Conservation (phyloP, 64 coral and sea anemone species). For the Montipora efflorescens region DNA sequence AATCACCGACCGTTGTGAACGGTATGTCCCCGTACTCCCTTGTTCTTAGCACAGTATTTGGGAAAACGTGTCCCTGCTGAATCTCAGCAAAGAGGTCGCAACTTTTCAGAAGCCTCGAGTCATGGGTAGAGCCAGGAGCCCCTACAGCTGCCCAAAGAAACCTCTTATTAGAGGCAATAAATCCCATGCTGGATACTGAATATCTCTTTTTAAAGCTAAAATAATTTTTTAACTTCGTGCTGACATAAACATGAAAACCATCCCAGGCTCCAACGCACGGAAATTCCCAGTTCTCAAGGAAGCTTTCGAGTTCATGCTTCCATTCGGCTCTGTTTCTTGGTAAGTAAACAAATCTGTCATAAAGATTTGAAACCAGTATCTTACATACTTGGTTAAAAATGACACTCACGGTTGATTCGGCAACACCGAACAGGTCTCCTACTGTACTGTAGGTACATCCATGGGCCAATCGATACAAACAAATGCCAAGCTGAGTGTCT, state of each 20-base stretch:
- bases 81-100: conserved; percentile 1
- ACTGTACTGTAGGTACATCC: conserved; percentile 42
- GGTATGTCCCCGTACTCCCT: conserved; percentile 40
- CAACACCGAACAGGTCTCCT: conserved; percentile 67
- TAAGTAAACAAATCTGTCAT: conserved; percentile 50
- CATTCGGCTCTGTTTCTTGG: conserved; percentile 46
- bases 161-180: conserved; percentile 42
- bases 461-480: conserved; percentile 57
- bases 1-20: conserved; percentile 42
- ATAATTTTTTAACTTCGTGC: not conserved
- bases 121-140: conserved; percentile 40
- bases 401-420: conserved; percentile 21
- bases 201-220: conserved; percentile 60
- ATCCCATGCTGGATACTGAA: conserved; percentile 42
- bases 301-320: not conserved
- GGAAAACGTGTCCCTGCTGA: conserved; percentile 22
- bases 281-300: conserved; percentile 55
- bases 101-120: conserved; percentile 29
- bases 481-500: conserved; percentile 65
- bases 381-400: conserved; percentile 58
- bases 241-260: conserved; percentile 1
- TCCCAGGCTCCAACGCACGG: conserved; percentile 47
- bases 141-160: conserved; percentile 50
- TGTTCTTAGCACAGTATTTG: conserved; percentile 24
- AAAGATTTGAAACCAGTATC: not conserved